phyloP scores from a whole-genome alignment of 2,113 vertebrate genomes.

The Ranitomeya imitator region DNA sequence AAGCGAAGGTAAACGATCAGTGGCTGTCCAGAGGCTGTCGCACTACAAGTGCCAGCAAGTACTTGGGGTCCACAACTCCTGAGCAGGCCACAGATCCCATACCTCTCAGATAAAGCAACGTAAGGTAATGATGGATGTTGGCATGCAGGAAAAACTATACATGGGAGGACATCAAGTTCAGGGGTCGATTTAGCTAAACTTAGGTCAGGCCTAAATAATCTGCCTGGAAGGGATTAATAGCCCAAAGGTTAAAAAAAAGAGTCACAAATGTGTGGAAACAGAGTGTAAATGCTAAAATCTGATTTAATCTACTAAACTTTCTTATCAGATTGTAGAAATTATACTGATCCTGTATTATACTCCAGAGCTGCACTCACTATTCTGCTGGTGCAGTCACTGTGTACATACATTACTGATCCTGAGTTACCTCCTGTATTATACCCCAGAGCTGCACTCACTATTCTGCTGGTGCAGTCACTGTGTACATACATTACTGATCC shows the following conservation, averaged over 20 bases:
- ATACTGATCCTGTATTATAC: too few species aligned
- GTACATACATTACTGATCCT: too few species aligned
- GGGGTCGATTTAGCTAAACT: conserved; percentile 95
- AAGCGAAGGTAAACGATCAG: background rate
- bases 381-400: too few species aligned
- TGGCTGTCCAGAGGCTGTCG: background rate
- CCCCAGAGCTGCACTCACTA: too few species aligned
- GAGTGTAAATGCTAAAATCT: too few species aligned
- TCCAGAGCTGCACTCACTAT: too few species aligned
- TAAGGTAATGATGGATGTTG: conserved; percentile 68
- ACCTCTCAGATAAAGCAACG: background rate
- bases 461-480: too few species aligned
- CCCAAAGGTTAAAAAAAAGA: background rate
- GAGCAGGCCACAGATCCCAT: background rate
- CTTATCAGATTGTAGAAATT: too few species aligned
- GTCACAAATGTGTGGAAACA: too few species aligned
- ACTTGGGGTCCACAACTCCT: background rate
- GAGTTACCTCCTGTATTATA: too few species aligned
- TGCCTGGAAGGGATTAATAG: background rate
- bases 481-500: too few species aligned
- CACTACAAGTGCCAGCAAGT: background rate
- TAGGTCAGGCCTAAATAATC: background rate
- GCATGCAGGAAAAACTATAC: conserved; percentile 85
- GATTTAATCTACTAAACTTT: too few species aligned
- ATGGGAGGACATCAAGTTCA: conserved; percentile 69